phyloP scores from a whole-genome alignment of 2,113 vertebrate genomes.

The Scartelaos histophorus region DNA sequence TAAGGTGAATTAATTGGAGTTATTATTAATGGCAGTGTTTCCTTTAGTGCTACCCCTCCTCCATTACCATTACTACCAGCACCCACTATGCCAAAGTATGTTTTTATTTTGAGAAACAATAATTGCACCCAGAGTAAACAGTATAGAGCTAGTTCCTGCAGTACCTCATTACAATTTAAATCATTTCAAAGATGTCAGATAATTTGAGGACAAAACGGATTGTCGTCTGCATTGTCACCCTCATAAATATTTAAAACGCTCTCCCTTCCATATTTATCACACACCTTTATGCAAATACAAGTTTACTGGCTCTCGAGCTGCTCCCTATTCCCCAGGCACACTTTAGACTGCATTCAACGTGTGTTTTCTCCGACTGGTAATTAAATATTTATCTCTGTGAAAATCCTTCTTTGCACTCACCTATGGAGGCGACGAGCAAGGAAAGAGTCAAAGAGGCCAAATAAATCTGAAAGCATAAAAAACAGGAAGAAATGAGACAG shows the following conservation, averaged over 20 bases:
- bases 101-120: not conserved
- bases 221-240: not conserved
- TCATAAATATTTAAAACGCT: not conserved
- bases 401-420: constrained; percentile 44
- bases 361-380: constrained; percentile 1
- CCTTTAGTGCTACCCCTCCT: too few species aligned
- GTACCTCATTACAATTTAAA: constrained; percentile 5
- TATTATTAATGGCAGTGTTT: too few species aligned
- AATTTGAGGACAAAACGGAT: constrained; percentile 11
- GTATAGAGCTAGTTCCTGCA: not conserved
- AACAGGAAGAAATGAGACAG: not conserved
- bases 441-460: constrained; percentile 24
- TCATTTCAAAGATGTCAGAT: not conserved
- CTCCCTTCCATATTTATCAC: constrained; percentile 7
- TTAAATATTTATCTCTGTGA: not conserved
- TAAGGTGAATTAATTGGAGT: too few species aligned
- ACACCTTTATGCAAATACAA: constrained; percentile 5
- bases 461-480: constrained; percentile 44
- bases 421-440: constrained; percentile 38
- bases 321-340: not conserved
- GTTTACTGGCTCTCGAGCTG: constrained; percentile 1
- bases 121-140: not conserved
- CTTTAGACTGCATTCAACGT: constrained; percentile 6
- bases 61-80: too few species aligned
- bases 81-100: too few species aligned